phyloP scores from a whole-genome alignment of 2,113 vertebrate genomes.

The Galbula dea region DNA sequence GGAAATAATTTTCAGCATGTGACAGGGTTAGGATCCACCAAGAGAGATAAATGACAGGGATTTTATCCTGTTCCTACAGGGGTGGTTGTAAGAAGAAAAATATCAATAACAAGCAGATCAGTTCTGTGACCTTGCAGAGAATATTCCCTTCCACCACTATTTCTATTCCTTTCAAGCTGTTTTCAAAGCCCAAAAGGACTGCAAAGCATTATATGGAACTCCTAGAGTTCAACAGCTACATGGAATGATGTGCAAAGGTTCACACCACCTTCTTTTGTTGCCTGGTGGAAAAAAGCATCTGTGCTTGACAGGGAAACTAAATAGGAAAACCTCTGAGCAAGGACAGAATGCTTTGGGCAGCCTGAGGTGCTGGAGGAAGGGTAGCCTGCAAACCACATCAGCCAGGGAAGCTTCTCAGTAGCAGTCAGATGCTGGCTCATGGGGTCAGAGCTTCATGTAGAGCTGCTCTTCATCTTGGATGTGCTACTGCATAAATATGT shows the following conservation, averaged over 20 bases:
- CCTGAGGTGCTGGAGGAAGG: neutral
- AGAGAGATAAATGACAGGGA: constrained; percentile 21
- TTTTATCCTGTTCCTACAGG: constrained; percentile 21
- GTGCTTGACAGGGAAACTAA: neutral
- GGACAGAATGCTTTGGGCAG: neutral
- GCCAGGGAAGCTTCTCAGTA: neutral
- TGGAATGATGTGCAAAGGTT: neutral
- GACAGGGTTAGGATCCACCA: constrained; percentile 23
- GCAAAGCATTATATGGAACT: neutral
- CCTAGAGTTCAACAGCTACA: neutral
- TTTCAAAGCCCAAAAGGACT: constrained; percentile 31
- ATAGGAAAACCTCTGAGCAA: neutral
- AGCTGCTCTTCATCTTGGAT: neutral
- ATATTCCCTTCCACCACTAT: neutral
- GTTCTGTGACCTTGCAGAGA: constrained; percentile 32
- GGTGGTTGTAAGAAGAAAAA: neutral
- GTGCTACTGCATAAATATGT: accelerated
- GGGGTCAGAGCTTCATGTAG: accelerated
- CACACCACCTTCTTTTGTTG: neutral
- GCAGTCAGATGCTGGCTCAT: neutral
- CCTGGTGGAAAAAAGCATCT: neutral
- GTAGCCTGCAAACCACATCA: neutral
- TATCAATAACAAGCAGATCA: constrained; percentile 45
- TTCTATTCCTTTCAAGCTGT: constrained; percentile 18
- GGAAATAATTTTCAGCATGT: constrained; percentile 32